Percentiles rank a stretch among this genome's conserved stretches.
These are phyloP conservation scores for Porites divaricata DNA, from an alignment of 92 coral and sea anemone genomes.

Conservation along the genomic window DNA sequence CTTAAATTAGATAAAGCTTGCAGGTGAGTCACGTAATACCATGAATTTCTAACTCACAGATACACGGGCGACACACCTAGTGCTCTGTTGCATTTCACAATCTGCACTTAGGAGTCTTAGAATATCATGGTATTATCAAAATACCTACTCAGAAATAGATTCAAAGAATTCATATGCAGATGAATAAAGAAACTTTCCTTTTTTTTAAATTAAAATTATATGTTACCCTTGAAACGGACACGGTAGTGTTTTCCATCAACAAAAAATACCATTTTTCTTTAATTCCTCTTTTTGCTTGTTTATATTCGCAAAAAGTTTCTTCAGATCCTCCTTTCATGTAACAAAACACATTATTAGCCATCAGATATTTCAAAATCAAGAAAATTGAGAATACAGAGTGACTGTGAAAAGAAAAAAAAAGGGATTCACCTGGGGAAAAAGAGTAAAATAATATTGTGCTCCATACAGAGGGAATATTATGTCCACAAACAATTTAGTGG, in stretches of 20 bases:
- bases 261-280: conserved; percentile 12
- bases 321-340: not conserved
- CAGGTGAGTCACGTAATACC: too few relatives aligned
- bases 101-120: not conserved
- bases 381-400: too few relatives aligned
- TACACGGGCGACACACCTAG: conserved; percentile 3
- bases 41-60: too few relatives aligned
- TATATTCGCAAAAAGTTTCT: not conserved
- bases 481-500: not conserved
- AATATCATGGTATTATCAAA: conserved; percentile 3
- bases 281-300: conserved; percentile 2
- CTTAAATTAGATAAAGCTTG: too few relatives aligned
- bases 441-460: not conserved
- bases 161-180: not conserved
- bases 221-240: conserved; percentile 1
- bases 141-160: not conserved
- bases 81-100: not conserved
- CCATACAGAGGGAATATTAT: not conserved
- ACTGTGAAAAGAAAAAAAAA: not conserved
- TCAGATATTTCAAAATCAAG: not conserved
- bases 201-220: not conserved
- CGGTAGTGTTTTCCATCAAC: conserved; percentile 17
- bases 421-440: not conserved
- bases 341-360: not conserved
- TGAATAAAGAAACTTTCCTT: not conserved